phyloP scores from a whole-genome alignment of 2,888 invertebrate genomes.

The Taphrorychus bicolor region DNA sequence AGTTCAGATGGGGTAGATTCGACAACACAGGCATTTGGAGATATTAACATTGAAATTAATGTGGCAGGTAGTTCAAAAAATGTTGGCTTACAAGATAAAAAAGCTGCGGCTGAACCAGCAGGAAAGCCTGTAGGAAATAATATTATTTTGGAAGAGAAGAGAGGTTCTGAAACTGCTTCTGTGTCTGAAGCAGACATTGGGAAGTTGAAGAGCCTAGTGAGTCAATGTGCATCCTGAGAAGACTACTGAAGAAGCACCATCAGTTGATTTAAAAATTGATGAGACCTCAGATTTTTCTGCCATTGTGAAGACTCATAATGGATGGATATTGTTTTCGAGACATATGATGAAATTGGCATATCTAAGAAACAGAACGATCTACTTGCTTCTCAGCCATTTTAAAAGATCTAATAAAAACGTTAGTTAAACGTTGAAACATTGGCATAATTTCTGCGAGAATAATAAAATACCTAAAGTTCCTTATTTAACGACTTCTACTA shows the following conservation, averaged over 20 bases:
- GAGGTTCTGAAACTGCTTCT: neutral
- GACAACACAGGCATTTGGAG: constrained; percentile 10
- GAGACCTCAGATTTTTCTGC: constrained; percentile 41
- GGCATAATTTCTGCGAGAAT: too few species aligned
- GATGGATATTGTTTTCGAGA: constrained; percentile 37
- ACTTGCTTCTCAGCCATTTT: too few species aligned
- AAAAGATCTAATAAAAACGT: too few species aligned
- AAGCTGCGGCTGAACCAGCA: neutral
- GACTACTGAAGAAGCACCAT: neutral
- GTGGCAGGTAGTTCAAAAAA: neutral
- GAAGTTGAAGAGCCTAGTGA: constrained; percentile 2
- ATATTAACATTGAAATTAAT: constrained; percentile 8
- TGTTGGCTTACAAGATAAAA: neutral
- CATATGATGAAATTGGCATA: too few species aligned
- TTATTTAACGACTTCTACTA: too few species aligned
- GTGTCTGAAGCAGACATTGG: neutral
- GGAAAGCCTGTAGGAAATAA: neutral
- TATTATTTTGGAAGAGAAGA: neutral
- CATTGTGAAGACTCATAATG: constrained; percentile 44
- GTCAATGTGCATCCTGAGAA: neutral
- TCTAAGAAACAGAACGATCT: too few species aligned
- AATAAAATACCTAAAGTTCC: too few species aligned
- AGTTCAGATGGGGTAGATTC: constrained; percentile 4
- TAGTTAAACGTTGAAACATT: too few species aligned
- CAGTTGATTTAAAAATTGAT: constrained; percentile 13